phyloP scores from a whole-genome alignment of 2,888 invertebrate species.

The Leucoptera coffeella region DNA sequence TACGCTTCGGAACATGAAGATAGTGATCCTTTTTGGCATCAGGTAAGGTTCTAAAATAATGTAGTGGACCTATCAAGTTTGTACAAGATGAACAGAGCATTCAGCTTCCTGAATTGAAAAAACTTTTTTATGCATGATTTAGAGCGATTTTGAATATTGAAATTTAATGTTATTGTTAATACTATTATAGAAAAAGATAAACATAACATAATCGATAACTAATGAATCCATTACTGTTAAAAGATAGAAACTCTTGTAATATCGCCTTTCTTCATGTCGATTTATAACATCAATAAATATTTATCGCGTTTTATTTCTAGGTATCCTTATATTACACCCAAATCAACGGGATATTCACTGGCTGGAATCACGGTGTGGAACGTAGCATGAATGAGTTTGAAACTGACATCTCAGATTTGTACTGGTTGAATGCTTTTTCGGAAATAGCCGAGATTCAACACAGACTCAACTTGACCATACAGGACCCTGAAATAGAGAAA shows the following conservation, averaged over 20 bases:
- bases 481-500: conserved; percentile 16
- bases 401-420: conserved; percentile 58
- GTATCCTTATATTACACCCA: conserved; percentile 72
- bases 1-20: conserved; percentile 39
- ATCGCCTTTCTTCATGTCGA: too few species aligned
- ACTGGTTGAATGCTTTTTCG: conserved; percentile 68
- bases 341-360: conserved; percentile 69
- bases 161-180: too few species aligned
- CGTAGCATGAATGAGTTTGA: conserved; percentile 56
- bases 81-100: too few species aligned
- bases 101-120: too few species aligned
- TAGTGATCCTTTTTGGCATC: conserved; percentile 76
- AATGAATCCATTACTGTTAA: too few species aligned
- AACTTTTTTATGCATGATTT: too few species aligned
- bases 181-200: too few species aligned
- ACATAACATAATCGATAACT: too few species aligned
- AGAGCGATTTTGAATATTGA: too few species aligned
- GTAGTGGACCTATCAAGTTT: too few species aligned
- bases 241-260: too few species aligned
- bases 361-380: conserved; percentile 64
- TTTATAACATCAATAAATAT: too few species aligned
- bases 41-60: conserved; percentile 54
- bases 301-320: conserved; percentile 19
- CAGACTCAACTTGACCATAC: conserved; percentile 34
- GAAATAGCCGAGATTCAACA: conserved; percentile 67